Evolutionary conservation across 2,888 invertebrate species (phyloP).

Genomic region (Standfussiana lucernea): DNA sequence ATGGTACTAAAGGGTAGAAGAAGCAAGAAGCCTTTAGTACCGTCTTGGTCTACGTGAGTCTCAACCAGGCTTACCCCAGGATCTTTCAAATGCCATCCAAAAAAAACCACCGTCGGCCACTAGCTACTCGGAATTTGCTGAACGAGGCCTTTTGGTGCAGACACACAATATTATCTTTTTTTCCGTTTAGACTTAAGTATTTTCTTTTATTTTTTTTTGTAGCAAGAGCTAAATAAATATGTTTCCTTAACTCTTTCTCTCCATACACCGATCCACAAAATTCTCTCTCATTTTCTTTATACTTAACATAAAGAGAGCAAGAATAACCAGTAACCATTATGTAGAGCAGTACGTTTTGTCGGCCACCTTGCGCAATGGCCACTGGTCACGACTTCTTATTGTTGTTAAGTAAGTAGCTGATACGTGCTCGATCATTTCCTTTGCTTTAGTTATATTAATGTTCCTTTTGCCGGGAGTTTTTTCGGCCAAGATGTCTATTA

Average conservation of each 20-base stretch:
- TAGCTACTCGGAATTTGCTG: too few species aligned
- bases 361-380: conserved; percentile 43
- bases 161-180: too few species aligned
- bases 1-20: too few species aligned
- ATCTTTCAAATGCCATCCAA: not conserved
- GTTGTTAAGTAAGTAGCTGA: conserved; percentile 1
- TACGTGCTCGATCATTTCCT: conserved; percentile 20
- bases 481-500: not conserved
- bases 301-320: conserved; percentile 17
- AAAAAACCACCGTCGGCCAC: too few species aligned
- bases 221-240: not conserved
- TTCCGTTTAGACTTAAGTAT: too few species aligned
- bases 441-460: not conserved
- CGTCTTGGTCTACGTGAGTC: not conserved
- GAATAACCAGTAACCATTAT: conserved; percentile 26
- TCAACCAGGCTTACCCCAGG: not conserved
- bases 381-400: conserved; percentile 48
- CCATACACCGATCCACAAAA: not conserved
- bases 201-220: too few species aligned
- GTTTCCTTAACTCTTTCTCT: too few species aligned
- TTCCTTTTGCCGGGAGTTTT: not conserved
- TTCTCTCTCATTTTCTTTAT: not conserved
- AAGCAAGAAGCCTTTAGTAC: not conserved
- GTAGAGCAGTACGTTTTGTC: conserved; percentile 43
- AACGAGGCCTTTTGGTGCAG: too few species aligned